Evolutionary conservation across 2,888 invertebrate species (phyloP).

Genomic region (Chaitophorus viminalis): DNA sequence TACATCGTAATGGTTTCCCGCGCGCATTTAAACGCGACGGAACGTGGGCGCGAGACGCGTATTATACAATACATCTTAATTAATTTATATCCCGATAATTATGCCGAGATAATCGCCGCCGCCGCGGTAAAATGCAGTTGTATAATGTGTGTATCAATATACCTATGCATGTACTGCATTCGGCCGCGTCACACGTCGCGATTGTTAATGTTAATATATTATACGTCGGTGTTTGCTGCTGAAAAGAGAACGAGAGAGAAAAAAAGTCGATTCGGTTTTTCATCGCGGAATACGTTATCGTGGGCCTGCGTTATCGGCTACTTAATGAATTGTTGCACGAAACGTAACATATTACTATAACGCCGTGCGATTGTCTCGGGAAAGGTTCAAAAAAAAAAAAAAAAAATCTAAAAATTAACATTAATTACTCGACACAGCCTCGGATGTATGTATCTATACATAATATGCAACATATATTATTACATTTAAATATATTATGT

Average conservation of each 20-base stretch:
- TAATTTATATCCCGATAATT: slow-evolving; percentile 44
- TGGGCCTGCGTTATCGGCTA: not conserved
- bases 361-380: not conserved
- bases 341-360: not conserved
- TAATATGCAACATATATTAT: too few species aligned
- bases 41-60: slow-evolving; percentile 38
- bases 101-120: slow-evolving; percentile 15
- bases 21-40: not conserved
- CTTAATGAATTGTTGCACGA: not conserved
- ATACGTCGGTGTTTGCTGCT: not conserved
- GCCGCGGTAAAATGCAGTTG: not conserved
- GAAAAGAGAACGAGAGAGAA: not conserved
- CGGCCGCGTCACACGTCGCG: too few species aligned
- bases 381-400: too few species aligned
- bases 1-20: slow-evolving; percentile 31
- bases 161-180: too few species aligned
- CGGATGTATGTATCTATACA: too few species aligned
- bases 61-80: slow-evolving; percentile 33
- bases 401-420: not conserved
- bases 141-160: not conserved
- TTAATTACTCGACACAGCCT: slow-evolving; percentile 6
- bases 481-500: too few species aligned
- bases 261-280: slow-evolving; percentile 4
- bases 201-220: too few species aligned
- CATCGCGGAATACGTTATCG: slow-evolving; percentile 13